Conservation (phyloP, 2,888 invertebrate genomes). For the Sinohyriopsis cumingii region DNA sequence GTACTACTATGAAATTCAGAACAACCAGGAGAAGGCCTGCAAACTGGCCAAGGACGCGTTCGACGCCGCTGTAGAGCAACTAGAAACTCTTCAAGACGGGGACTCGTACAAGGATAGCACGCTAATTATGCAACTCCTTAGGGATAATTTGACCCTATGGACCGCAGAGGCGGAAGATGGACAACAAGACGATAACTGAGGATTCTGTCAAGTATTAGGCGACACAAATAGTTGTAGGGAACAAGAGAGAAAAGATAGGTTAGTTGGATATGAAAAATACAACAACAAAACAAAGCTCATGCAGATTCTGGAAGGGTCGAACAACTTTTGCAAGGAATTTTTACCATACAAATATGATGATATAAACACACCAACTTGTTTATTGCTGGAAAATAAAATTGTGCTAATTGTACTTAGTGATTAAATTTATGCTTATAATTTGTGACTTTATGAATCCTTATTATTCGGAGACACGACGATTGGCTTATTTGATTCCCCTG, state of each 20-base stretch:
- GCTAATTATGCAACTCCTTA: constrained; percentile 98
- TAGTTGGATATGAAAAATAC: neutral
- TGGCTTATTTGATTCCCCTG: no score
- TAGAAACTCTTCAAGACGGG: constrained; percentile 98
- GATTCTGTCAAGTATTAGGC: neutral
- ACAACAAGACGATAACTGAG: constrained; percentile 15
- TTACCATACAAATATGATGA: no score
- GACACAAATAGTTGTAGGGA: neutral
- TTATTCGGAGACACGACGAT: no score
- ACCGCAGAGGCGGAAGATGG: constrained; percentile 88
- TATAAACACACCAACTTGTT: no score
- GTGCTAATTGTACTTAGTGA: no score
- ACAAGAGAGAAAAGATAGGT: neutral
- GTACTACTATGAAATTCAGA: constrained; percentile 99
- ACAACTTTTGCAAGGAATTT: no score
- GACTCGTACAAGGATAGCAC: constrained; percentile 99
- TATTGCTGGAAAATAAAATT: no score
- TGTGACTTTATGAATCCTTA: no score
- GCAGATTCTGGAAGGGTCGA: no score
- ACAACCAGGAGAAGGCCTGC: constrained; percentile 98
- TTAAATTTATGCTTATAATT: no score
- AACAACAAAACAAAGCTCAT: no score
- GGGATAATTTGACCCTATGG: constrained; percentile 83
- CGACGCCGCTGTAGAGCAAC: constrained; percentile 99
- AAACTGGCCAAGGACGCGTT: constrained; percentile 99